Evolutionary conservation across 2,888 invertebrate genomes (phyloP).

Genomic region (Perdita meconis): DNA sequence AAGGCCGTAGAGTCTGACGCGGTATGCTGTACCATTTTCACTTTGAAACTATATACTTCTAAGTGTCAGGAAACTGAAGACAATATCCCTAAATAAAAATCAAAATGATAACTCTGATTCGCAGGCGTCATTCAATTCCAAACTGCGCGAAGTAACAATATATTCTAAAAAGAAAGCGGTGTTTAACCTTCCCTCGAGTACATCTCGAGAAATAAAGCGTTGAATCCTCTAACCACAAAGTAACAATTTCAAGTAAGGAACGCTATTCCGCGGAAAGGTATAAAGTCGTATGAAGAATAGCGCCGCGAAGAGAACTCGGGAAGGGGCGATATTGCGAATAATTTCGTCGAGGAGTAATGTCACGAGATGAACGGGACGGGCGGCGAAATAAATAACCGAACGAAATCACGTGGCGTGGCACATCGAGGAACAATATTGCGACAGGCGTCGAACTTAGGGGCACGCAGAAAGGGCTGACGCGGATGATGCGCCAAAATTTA

Average conservation of each 20-base stretch:
- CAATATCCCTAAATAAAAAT: too few relatives aligned
- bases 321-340: background rate
- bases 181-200: too few relatives aligned
- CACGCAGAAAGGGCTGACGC: slow-evolving; percentile 14
- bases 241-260: background rate
- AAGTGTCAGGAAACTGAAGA: too few relatives aligned
- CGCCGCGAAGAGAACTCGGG: background rate
- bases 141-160: too few relatives aligned
- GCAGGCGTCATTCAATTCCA: too few relatives aligned
- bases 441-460: slow-evolving; percentile 32
- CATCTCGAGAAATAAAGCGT: too few relatives aligned
- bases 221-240: background rate
- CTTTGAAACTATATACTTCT: too few relatives aligned
- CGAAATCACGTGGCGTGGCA: background rate
- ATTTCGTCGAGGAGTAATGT: background rate
- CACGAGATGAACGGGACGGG: background rate
- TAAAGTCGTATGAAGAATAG: background rate
- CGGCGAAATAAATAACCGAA: slow-evolving; percentile 12
- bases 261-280: background rate
- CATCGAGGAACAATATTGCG: slow-evolving; percentile 25
- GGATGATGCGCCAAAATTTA: slow-evolving; percentile 35
- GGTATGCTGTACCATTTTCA: too few relatives aligned
- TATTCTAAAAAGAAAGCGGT: too few relatives aligned
- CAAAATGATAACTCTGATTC: too few relatives aligned
- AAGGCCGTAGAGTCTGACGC: too few relatives aligned